Evolutionary conservation across 1,140 invertebrate genomes (phyloP), one percentile per base, ranked within the genome.

Genomic region (Eumeta japonica): DNA sequence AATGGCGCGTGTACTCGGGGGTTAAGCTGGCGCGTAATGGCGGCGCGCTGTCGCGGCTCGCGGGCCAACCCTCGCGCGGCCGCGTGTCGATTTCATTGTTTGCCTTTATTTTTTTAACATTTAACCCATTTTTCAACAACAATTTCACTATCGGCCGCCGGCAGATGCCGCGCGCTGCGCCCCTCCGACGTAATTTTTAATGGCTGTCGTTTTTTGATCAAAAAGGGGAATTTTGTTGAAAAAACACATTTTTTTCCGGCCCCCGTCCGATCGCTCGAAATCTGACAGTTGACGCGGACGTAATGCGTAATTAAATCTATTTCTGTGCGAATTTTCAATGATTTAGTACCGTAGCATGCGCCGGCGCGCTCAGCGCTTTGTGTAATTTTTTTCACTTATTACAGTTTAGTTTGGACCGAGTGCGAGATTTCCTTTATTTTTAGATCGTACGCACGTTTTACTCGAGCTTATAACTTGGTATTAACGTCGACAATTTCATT

Each of bases 301-400:
- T 73, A 73, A 73, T 73, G 66, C 67, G 66, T 67, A 71, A 73
- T 72, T 72, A 68, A 71, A 60, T 67, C 42, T 61, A 60, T 68
- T 72, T 64, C 65, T 64, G 52, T 51, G 39, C 48, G 55, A 41
- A 14, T 27, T 47, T 49, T n/a, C n/a, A n/a, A n/a, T n/a, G n/a
- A n/a, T n/a, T n/a, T n/a, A n/a, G n/a, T n/a, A n/a, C n/a, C n/a
- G n/a, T n/a, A n/a, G n/a, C n/a, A n/a, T n/a, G n/a, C n/a, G n/a
- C n/a, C n/a, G n/a, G n/a, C n/a, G n/a, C n/a, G n/a, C n/a, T n/a
- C n/a, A n/a, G n/a, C n/a, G n/a, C n/a, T n/a, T n/a, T n/a, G n/a
- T n/a, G n/a, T n/a, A n/a, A n/a, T n/a, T n/a, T n/a, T n/a, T n/a
- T n/a, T n/a, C n/a, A n/a, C n/a, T n/a, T n/a, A n/a, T n/a, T n/a